A percentile compares a stretch with the other conserved stretches of the same genome.
phyloP scores from a whole-genome alignment of 2,113 vertebrate species.

The Diphyllodes magnificus region DNA sequence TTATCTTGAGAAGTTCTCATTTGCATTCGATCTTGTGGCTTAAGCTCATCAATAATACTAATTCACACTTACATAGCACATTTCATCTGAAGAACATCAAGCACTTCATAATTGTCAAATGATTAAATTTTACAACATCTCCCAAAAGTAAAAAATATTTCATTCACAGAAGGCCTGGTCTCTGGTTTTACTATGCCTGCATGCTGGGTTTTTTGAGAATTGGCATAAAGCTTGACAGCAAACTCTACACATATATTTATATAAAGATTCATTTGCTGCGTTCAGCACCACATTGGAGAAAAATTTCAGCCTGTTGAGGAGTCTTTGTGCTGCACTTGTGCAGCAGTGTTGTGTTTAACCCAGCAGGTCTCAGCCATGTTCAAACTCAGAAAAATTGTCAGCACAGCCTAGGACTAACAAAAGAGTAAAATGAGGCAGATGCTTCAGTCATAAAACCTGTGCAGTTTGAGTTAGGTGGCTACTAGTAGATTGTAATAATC shows the following conservation, averaged over 20 bases:
- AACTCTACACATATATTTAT: not conserved
- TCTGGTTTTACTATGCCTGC: not conserved
- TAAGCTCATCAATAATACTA: constrained; percentile 17
- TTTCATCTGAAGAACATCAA: constrained; percentile 37
- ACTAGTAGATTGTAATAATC: not conserved
- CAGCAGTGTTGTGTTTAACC: not conserved
- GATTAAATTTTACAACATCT: not conserved
- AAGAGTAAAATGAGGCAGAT: not conserved
- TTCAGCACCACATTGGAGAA: not conserved
- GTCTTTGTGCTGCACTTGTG: not conserved
- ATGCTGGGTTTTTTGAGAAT: not conserved
- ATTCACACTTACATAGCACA: not conserved
- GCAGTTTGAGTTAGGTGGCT: not conserved
- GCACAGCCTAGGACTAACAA: not conserved
- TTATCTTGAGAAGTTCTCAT: not conserved
- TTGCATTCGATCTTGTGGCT: constrained; percentile 19
- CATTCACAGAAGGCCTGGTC: not conserved
- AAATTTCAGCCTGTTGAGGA: not conserved
- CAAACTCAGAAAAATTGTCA: not conserved
- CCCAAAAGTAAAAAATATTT: not conserved
- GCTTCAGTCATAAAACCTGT: not conserved
- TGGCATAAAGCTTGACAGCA: not conserved
- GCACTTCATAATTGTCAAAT: constrained; percentile 1
- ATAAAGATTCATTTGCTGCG: not conserved
- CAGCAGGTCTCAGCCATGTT: not conserved